Evolutionary conservation across 1,140 invertebrate species (phyloP), one percentile per base, ranked within the genome.

Genomic region (Forficula auricularia): DNA sequence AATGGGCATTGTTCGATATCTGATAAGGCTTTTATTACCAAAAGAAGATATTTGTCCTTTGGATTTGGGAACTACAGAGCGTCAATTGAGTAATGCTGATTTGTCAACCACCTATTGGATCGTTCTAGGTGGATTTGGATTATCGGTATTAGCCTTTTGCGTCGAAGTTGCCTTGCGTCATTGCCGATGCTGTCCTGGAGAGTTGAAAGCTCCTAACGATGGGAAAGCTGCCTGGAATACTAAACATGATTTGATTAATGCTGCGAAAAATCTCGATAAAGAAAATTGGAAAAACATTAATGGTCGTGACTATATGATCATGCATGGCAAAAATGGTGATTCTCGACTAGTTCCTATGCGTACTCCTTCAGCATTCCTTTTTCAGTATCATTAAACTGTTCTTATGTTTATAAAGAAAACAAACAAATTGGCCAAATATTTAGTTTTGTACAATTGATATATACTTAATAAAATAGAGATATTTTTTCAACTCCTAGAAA

Each of bases 41-140:
- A 67, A 71, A 43, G 75, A 75, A 0, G 70, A 73, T 46, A 78
- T 85, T 35, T 88, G 84, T 52, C 82, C 82, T 0, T 61, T 82
- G 18, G 70, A 85, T 59, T 61, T 86, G 27, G 77, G 75, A 38
- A 81, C 73, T n/a, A 82, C 73, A 31, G 83, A 87, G 49, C 64
- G 82, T 2, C 74, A 77, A 53, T 58, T 88, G 8, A 57, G 73
- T 36, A 80, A 85, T 50, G 57, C 65, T 19, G 70, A 73, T 56
- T 60, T 85, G 1, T 55, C 64, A 33, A 73, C 79, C 56, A 87
- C 83, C 0, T 87, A 85, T 46, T 59, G 65, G 39, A 63, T 72
- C 3, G 65, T 79, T 36, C 60, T 79, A 3, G 69, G 70, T 40
- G 49, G 48, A 19, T 52, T 52, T 31, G 71, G 73, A 2, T 73